Evolutionary conservation across 2,888 invertebrate genomes (phyloP).

Genomic region (Oligia latruncula): DNA sequence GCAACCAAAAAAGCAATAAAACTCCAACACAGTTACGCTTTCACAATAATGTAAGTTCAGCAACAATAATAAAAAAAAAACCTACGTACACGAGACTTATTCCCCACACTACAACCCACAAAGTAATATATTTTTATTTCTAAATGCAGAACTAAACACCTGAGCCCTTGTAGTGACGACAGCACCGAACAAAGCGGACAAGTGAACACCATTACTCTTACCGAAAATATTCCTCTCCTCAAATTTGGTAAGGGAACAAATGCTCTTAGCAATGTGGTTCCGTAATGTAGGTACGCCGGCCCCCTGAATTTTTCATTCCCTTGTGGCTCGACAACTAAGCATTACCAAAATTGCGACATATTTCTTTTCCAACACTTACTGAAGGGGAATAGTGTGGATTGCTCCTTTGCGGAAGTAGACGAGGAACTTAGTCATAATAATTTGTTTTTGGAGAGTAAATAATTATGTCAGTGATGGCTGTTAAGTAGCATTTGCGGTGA

Average conservation of each 20-base stretch:
- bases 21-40: not conserved
- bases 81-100: conserved; percentile 5
- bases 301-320: conserved; percentile 90
- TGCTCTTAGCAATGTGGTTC: conserved; percentile 86
- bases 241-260: conserved; percentile 84
- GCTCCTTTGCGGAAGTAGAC: conserved; percentile 78
- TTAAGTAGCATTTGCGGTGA: not conserved
- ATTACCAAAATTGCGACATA: conserved; percentile 90
- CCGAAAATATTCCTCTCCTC: conserved; percentile 82
- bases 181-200: conserved; percentile 64
- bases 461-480: not conserved
- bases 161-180: conserved; percentile 64
- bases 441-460: conserved; percentile 60
- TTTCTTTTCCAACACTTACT: conserved; percentile 86
- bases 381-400: conserved; percentile 85
- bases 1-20: not conserved
- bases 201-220: conserved; percentile 74
- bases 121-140: conserved; percentile 48
- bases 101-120: conserved; percentile 18
- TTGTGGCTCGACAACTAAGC: conserved; percentile 89
- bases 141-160: conserved; percentile 68
- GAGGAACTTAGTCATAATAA: conserved; percentile 69
- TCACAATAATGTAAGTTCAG: not conserved
- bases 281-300: conserved; percentile 84
- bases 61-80: conserved; percentile 23